Base-by-base conservation (phyloP, 2,888 invertebrate species). In the Zaprionus lineosus region DNA sequence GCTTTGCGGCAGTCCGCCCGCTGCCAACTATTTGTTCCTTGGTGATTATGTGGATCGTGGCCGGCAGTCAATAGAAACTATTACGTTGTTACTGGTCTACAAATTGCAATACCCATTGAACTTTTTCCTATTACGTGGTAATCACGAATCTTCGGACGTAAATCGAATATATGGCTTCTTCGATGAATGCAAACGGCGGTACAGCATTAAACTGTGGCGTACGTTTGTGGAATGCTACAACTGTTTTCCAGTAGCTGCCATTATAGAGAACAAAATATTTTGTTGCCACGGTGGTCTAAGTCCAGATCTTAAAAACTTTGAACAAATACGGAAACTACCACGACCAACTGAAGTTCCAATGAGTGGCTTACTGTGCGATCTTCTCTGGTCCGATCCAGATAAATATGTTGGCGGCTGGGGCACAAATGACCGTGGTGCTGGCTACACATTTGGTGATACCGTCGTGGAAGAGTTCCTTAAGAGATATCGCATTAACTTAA, bases 41-140 rank as follows among this genome's bases (percentile, higher is more conserved):
- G 65, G 65, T 6, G 65, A 65, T 24, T 65, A 63, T 31, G 64
- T 65, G 12, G 65, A 65, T 33, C 65, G 65, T 0, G 65, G 65
- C 0, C 15, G 15, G 0, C 48, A 50, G 6, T 65, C 65, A 0
- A 37, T 66, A 0, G 65, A 66, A 11, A 66, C 65, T 0, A n/a
- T 66, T 1, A 14, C 44, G 0, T 14, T 66, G 29, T 50, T 66
- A 29, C 48, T 66, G 15, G 64, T 64, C 12, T 64, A 53, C 3
- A 66, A 66, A 11, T 1, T 65, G 2, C 48, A 28, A 28, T 46
- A 59, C 15, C 52, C 64, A 0, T 5, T 8, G 1, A 52, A 18
- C 1, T 46, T 64, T 9, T 57, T 57, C 2, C 3, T 64, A 12
- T 21, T 63, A 9, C 63, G 63, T 1, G 64, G 64, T 4, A 63